Evolutionary conservation across 35 echinoderm and acorn worm genomes (phyloP).

Genomic region (Heliocidaris tuberculata): DNA sequence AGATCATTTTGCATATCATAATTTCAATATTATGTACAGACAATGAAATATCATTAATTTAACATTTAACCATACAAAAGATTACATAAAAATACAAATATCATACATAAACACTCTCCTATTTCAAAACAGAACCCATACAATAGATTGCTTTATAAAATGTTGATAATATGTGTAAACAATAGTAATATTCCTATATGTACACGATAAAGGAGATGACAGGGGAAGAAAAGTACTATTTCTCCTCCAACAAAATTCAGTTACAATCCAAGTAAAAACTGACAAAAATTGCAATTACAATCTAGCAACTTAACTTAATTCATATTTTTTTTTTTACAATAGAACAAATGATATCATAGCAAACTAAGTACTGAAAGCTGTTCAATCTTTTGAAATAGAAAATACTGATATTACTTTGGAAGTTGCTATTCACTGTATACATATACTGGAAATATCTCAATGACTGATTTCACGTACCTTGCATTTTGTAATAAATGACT

Average conservation of each 20-base stretch:
- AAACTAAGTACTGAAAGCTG: not conserved
- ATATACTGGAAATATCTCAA: not conserved
- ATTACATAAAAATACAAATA: not conserved
- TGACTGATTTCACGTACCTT: not conserved
- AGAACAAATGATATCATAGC: not conserved
- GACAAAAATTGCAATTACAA: not conserved
- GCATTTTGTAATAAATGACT: not conserved
- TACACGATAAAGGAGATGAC: not conserved
- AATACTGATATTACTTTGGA: conserved; percentile 1
- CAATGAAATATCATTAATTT: conserved; percentile 19
- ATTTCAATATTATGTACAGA: not conserved
- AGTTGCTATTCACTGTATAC: not conserved
- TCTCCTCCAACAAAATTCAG: not conserved
- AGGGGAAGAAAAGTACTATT: not conserved
- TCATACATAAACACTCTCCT: not conserved
- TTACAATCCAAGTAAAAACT: not conserved
- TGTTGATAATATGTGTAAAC: not conserved
- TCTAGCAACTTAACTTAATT: not conserved
- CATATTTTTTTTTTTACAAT: not conserved
- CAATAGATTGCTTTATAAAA: not conserved
- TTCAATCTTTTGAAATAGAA: not conserved
- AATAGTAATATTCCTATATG: not conserved
- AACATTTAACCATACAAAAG: not conserved
- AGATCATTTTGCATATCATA: not conserved
- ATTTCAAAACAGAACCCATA: not conserved